A percentile compares a stretch with the other conserved stretches of the same genome.
These are phyloP conservation scores for Entosphenus tridentatus DNA, from an alignment of 2,113 vertebrate species.

Conservation along the genomic window DNA sequence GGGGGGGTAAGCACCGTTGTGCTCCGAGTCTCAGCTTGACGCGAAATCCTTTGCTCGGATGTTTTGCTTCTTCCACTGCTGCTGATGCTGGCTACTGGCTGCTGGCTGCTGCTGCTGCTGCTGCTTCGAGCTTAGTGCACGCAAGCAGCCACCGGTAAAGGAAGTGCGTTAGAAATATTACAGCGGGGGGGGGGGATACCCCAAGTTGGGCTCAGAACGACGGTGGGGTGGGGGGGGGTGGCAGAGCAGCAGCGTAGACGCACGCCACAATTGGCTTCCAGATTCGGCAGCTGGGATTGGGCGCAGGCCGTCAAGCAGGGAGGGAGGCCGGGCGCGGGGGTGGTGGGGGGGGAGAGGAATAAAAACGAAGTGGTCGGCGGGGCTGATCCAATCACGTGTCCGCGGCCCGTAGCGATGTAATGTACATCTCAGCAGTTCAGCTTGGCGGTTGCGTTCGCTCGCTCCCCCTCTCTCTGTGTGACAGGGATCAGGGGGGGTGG, in stretches of 20 bases:
- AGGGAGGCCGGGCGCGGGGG: no score
- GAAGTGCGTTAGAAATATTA: no score
- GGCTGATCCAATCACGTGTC: not conserved
- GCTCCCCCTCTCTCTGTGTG: not conserved
- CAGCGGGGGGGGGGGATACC: no score
- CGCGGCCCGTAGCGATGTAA: not conserved
- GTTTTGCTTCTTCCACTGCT: no score
- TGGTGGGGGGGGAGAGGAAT: not conserved
- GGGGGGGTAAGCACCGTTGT: no score
- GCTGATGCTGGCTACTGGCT: no score
- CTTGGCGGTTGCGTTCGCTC: not conserved
- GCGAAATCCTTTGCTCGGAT: no score
- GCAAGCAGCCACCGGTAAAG: no score
- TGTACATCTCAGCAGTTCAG: slow-evolving; percentile 2
- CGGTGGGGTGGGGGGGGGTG: not conserved
- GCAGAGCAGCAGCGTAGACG: not conserved
- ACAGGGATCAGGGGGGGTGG: not conserved
- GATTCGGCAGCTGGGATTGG: not conserved
- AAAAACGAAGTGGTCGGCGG: not conserved
- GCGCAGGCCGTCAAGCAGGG: not conserved
- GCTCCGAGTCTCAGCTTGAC: no score
- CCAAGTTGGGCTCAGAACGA: not conserved
- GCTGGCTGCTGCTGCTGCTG: no score
- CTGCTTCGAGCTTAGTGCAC: no score
- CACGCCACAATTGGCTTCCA: slow-evolving; percentile 1